Conservation (phyloP, 2,888 invertebrate genomes). For the Plagodis dolabraria region DNA sequence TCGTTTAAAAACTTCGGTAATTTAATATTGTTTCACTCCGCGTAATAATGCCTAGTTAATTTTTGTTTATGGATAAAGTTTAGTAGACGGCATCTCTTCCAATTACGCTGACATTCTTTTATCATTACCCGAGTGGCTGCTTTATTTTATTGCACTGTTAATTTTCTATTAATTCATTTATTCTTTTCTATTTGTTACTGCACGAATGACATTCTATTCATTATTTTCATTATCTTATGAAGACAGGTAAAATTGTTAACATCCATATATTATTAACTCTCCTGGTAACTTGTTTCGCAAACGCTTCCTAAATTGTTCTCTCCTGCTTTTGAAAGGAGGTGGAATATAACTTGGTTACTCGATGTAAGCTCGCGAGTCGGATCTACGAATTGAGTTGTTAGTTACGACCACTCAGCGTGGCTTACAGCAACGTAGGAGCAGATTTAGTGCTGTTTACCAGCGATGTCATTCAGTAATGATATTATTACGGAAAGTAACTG, state of each 20-base stretch:
- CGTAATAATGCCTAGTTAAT: slow-evolving; percentile 24
- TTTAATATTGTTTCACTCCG: slow-evolving; percentile 21
- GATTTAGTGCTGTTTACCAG: not conserved
- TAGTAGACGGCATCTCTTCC: slow-evolving; percentile 20
- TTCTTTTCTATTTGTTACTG: no score
- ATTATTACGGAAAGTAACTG: no score
- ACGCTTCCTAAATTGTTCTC: slow-evolving; percentile 9
- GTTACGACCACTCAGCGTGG: slow-evolving; percentile 51
- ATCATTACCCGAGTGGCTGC: slow-evolving; percentile 16
- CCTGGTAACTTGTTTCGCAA: not conserved
- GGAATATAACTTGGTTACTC: slow-evolving; percentile 10
- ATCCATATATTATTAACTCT: no score
- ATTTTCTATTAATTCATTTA: not conserved
- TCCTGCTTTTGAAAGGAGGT: slow-evolving; percentile 1
- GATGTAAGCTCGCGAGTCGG: slow-evolving; percentile 48
- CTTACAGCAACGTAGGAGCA: not conserved
- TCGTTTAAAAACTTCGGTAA: slow-evolving; percentile 25
- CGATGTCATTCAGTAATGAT: not conserved
- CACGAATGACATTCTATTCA: no score
- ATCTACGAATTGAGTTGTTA: slow-evolving; percentile 64
- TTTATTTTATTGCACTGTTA: no score
- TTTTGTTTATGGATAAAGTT: slow-evolving; percentile 25
- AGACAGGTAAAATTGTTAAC: no score
- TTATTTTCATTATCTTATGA: no score
- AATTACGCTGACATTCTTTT: slow-evolving; percentile 21